Conservation (phyloP, 1,140 invertebrate genomes). For the Lepidurus packardi region DNA sequence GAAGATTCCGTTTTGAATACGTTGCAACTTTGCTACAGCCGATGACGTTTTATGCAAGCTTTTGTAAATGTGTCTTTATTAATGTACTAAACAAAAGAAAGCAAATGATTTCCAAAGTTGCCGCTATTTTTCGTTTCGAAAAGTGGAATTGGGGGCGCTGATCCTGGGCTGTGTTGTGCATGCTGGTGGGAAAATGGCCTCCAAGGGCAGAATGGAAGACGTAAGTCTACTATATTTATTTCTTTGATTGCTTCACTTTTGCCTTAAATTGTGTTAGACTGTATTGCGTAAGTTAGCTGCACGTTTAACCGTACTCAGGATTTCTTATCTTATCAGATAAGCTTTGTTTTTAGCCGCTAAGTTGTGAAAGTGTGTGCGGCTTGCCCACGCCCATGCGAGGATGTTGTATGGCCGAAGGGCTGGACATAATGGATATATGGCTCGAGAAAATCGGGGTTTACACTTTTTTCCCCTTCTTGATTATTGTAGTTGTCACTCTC, state of each 20-base stretch:
- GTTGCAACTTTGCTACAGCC: neutral
- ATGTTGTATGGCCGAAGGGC: slow-evolving; percentile 1
- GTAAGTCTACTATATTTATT: slow-evolving; percentile 27
- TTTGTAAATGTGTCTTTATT: neutral
- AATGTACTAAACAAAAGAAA: slow-evolving; percentile 15
- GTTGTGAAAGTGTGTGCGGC: neutral
- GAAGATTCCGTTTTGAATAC: neutral
- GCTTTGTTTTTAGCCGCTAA: neutral
- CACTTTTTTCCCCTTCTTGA: neutral
- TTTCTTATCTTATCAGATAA: neutral
- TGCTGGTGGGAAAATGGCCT: slow-evolving; percentile 28
- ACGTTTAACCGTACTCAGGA: neutral
- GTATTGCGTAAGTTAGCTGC: slow-evolving; percentile 8
- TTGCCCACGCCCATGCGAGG: neutral
- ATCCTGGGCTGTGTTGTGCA: neutral
- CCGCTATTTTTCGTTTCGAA: neutral
- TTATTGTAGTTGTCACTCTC: too few species aligned
- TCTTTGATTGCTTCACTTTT: slow-evolving; percentile 1
- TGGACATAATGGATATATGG: neutral
- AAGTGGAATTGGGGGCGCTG: neutral
- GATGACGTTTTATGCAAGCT: neutral
- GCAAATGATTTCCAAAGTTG: neutral
- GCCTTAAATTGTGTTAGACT: neutral
- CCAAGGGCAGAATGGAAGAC: slow-evolving; percentile 32
- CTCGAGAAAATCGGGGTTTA: neutral